Evolutionary conservation across 1,140 invertebrate genomes (phyloP).

Genomic region (Mactra quadrangularis): DNA sequence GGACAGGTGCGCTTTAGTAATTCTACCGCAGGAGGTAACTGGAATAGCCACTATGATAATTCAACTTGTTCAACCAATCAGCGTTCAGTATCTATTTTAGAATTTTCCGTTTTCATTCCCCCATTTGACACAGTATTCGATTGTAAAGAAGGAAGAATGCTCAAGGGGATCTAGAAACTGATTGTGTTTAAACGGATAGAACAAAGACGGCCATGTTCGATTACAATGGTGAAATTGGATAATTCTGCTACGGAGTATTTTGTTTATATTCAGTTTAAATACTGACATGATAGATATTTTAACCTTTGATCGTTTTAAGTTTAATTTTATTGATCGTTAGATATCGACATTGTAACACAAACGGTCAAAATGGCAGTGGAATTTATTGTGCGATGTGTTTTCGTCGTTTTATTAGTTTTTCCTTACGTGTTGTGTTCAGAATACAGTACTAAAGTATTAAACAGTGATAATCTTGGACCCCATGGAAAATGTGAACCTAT

Average conservation of each 20-base stretch:
- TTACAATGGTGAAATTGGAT: slow-evolving; percentile 12
- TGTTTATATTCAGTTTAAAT: neutral
- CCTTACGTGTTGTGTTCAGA: slow-evolving; percentile 36
- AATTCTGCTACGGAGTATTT: slow-evolving; percentile 8
- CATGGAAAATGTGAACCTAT: slow-evolving; percentile 85
- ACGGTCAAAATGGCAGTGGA: slow-evolving; percentile 30
- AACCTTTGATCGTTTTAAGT: neutral
- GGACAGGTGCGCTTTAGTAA: no score
- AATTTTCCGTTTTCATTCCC: slow-evolving; percentile 50
- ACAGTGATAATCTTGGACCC: slow-evolving; percentile 98
- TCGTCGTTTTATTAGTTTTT: neutral
- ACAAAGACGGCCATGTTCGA: slow-evolving; percentile 65
- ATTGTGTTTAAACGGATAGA: slow-evolving; percentile 55
- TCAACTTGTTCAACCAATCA: slow-evolving; percentile 44
- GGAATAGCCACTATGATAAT: slow-evolving; percentile 54
- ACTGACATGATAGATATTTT: neutral
- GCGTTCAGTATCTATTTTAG: slow-evolving; percentile 29
- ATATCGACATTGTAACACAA: neutral
- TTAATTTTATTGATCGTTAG: slow-evolving; percentile 7
- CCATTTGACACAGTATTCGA: neutral
- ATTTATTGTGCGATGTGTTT: slow-evolving; percentile 13
- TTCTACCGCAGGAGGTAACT: slow-evolving; percentile 39
- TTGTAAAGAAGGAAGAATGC: slow-evolving; percentile 1
- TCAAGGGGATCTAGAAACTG: slow-evolving; percentile 62
- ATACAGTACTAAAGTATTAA: slow-evolving; percentile 91